A percentile compares a stretch with the other conserved stretches of the same genome.
Conservation (phyloP, 1,140 invertebrate genomes). For the Megalopta genalis region DNA sequence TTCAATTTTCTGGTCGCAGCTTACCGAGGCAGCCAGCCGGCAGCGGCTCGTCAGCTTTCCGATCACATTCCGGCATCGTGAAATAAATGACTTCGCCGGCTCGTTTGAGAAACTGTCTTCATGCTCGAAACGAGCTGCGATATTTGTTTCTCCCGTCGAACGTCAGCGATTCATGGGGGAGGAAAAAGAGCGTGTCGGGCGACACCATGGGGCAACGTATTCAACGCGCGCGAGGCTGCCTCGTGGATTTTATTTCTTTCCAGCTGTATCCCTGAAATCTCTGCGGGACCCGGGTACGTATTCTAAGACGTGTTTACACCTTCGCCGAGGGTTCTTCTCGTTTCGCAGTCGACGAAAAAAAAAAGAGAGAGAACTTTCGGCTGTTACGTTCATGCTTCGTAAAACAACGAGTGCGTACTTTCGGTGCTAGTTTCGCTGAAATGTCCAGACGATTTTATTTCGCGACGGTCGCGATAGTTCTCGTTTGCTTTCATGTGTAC, state of each 20-base stretch:
- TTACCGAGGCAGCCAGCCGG: background rate
- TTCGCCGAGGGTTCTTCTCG: background rate
- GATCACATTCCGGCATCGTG: conserved; percentile 16
- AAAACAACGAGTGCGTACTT: conserved; percentile 33
- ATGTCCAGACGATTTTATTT: conserved; percentile 4
- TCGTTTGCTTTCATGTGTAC: too few relatives aligned
- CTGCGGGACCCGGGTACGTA: conserved; percentile 41
- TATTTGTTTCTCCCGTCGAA: conserved; percentile 44
- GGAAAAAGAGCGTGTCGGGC: background rate
- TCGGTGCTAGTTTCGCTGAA: conserved; percentile 35
- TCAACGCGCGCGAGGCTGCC: conserved; percentile 65
- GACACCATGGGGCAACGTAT: conserved; percentile 52
- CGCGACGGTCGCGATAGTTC: too few relatives aligned
- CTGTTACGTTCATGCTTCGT: conserved; percentile 39
- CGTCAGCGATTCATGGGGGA: conserved; percentile 21
- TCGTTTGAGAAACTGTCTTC: background rate
- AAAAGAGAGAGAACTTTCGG: conserved; percentile 40
- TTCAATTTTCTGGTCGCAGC: background rate
- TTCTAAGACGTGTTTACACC: conserved; percentile 25
- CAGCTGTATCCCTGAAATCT: conserved; percentile 65
- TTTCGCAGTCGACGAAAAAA: background rate
- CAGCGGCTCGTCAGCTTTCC: background rate
- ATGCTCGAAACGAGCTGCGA: conserved; percentile 18
- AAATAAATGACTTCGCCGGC: conserved; percentile 1
- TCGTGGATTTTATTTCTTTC: conserved; percentile 65